A percentile compares a stretch with the other conserved stretches of the same genome.
Conservation (phyloP, 2,113 vertebrate genomes). For the Crotophaga sulcirostris region DNA sequence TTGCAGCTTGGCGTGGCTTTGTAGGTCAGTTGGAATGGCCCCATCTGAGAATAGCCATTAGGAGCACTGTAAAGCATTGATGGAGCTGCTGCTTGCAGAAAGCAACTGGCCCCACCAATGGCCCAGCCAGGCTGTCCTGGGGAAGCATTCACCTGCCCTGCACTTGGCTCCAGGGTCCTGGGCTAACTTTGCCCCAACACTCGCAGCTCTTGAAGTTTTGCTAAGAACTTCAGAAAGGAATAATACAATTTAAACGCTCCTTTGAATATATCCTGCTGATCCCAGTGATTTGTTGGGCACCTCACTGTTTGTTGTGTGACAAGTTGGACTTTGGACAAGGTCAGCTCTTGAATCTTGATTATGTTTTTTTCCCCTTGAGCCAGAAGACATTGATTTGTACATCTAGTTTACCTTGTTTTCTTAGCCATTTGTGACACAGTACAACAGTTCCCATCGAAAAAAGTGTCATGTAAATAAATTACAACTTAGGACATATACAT, state of each 20-base stretch:
- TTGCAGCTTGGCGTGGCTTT: not conserved
- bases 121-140: not conserved
- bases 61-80: rapidly evolving
- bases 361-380: slow-evolving; percentile 85
- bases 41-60: not conserved
- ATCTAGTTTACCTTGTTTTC: slow-evolving; percentile 94
- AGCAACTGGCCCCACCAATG: not conserved
- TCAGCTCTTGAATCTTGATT: slow-evolving; percentile 91
- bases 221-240: slow-evolving; percentile 14
- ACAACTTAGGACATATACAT: slow-evolving; percentile 83
- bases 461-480: slow-evolving; percentile 91
- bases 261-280: slow-evolving; percentile 58
- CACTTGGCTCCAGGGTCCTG: rapidly evolving
- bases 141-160: not conserved
- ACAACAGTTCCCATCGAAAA: slow-evolving; percentile 90
- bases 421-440: slow-evolving; percentile 90
- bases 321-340: slow-evolving; percentile 85
- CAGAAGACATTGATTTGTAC: slow-evolving; percentile 89
- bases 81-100: not conserved
- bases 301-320: slow-evolving; percentile 79
- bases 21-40: not conserved
- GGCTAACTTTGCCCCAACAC: not conserved
- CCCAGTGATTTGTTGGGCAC: slow-evolving; percentile 75
- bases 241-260: slow-evolving; percentile 29
- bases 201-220: not conserved